A percentile compares a stretch with the other conserved stretches of the same genome.
phyloP scores from a whole-genome alignment of 2,797 vertebrate genomes.

The Zonotrichia albicollis region DNA sequence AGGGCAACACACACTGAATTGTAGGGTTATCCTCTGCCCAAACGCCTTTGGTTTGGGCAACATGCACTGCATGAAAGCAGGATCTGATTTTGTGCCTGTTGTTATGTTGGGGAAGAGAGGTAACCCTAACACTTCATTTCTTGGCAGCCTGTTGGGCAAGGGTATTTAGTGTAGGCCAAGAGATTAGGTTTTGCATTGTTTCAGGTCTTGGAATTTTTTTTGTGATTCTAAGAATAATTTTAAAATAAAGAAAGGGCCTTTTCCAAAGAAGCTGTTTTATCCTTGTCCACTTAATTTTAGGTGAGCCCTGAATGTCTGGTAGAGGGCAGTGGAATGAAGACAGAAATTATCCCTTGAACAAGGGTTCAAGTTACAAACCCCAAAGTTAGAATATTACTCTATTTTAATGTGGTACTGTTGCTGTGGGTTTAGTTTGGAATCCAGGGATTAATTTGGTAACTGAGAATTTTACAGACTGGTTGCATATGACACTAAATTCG shows the following conservation, averaged over 20 bases:
- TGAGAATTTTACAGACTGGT: background rate
- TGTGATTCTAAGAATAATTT: background rate
- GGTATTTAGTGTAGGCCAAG: background rate
- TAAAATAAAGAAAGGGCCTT: background rate
- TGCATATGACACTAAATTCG: background rate
- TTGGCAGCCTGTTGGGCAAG: background rate
- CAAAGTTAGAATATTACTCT: background rate
- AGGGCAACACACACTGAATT: background rate
- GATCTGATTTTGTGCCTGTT: background rate
- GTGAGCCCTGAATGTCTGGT: background rate
- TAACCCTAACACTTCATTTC: background rate
- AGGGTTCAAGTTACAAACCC: background rate
- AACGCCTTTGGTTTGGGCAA: background rate
- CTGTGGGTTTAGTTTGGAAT: background rate
- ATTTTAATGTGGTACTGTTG: background rate
- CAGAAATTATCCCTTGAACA: background rate
- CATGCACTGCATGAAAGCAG: background rate
- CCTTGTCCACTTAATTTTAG: background rate
- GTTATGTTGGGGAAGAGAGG: accelerated
- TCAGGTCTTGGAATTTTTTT: background rate
- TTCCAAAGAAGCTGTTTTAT: background rate
- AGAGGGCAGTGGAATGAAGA: background rate
- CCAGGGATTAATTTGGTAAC: background rate
- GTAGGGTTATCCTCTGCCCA: background rate
- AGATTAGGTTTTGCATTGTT: background rate